A percentile compares a stretch with the other conserved stretches of the same genome.
Evolutionary conservation across 30 jellyfish, hydroid and myxozoan genomes (phyloP).

Genomic region (Hydractinia symbiolongicarpus): DNA sequence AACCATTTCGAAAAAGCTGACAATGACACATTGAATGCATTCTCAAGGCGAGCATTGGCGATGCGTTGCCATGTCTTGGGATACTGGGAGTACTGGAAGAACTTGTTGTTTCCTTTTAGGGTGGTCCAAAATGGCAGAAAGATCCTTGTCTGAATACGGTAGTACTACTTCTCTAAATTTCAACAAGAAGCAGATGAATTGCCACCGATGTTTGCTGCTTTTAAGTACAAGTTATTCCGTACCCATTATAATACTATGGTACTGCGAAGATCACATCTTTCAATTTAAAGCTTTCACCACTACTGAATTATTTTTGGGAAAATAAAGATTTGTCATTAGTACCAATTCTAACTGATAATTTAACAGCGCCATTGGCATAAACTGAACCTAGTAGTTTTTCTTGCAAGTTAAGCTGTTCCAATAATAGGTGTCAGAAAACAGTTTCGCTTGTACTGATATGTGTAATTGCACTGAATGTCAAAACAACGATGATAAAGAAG

Average conservation of each 20-base stretch:
- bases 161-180: constrained; percentile 3
- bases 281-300: constrained; percentile 21
- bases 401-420: constrained; percentile 12
- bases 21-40: too few relatives aligned
- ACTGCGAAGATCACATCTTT: constrained; percentile 8
- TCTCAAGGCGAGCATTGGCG: too few relatives aligned
- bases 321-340: neutral
- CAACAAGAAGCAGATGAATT: constrained; percentile 20
- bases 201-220: constrained; percentile 28
- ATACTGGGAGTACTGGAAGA: too few relatives aligned
- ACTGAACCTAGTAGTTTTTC: constrained; percentile 16
- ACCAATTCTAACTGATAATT: constrained; percentile 23
- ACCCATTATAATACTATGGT: constrained; percentile 19
- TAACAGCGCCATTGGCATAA: constrained; percentile 26
- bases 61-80: too few relatives aligned
- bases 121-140: too few relatives aligned
- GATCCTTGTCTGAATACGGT: neutral
- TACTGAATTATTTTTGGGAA: constrained; percentile 22
- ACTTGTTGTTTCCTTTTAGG: too few relatives aligned
- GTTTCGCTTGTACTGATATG: constrained; percentile 13
- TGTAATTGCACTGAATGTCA: constrained; percentile 20
- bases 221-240: constrained; percentile 26
- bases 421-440: neutral
- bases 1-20: too few relatives aligned
- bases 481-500: constrained; percentile 5